phyloP scores from a whole-genome alignment of 2,113 vertebrate species.

The Alouatta palliata region DNA sequence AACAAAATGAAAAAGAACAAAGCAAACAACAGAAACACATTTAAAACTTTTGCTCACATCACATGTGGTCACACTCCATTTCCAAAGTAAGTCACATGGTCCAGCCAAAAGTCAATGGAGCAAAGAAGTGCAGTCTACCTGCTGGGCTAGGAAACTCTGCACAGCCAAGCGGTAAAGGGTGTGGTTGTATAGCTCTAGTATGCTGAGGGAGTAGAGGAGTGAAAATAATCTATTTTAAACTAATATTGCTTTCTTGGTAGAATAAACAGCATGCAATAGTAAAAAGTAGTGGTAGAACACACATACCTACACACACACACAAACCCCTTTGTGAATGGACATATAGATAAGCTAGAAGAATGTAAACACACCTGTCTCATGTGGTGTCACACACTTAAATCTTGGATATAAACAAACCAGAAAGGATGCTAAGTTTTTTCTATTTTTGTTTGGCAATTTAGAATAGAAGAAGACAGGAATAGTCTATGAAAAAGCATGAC shows the following conservation, averaged over 20 bases:
- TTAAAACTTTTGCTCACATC: neutral
- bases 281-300: neutral
- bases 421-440: neutral
- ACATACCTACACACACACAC: neutral
- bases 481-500: neutral
- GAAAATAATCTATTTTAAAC: neutral
- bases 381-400: neutral
- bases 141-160: neutral
- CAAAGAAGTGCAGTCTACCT: neutral
- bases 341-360: neutral
- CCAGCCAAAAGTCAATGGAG: neutral
- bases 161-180: neutral
- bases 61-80: neutral
- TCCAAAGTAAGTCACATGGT: neutral
- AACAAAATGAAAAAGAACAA: neutral
- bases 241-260: neutral
- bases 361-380: neutral
- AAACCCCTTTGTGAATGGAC: neutral
- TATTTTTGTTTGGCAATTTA: neutral
- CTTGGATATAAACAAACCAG: neutral
- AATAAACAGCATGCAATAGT: neutral
- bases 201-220: neutral
- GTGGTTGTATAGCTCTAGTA: neutral
- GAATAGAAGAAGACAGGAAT: neutral
- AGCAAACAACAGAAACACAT: neutral